Conservation (phyloP, 2,797 vertebrate genomes). For the Okamejei kenojei region DNA sequence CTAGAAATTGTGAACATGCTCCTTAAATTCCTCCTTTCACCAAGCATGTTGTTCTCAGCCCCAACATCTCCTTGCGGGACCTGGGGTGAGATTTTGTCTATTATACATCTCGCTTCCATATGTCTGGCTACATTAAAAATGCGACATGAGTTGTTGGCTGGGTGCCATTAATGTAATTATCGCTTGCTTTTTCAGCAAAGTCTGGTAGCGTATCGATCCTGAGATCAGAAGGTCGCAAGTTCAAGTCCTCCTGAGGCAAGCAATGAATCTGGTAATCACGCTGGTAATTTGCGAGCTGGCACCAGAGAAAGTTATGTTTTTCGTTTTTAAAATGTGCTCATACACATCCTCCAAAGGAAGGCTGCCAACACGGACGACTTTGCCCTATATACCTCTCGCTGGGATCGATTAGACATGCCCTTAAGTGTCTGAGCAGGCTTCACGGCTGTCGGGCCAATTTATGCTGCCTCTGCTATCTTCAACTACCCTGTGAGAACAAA, state of each 20-base stretch:
- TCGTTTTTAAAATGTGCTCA: neutral
- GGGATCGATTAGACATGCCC: neutral
- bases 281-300: neutral
- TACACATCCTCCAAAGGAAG: neutral
- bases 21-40: neutral
- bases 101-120: neutral
- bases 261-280: neutral
- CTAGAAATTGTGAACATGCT: neutral
- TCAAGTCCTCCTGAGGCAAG: neutral
- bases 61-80: neutral
- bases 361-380: neutral
- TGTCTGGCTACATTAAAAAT: neutral
- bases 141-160: neutral
- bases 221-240: neutral
- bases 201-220: no score
- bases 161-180: no score
- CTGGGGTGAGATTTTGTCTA: neutral
- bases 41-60: no score
- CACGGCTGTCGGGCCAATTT: neutral
- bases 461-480: neutral
- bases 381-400: neutral
- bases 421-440: neutral
- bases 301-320: neutral
- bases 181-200: no score
- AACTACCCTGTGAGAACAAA: neutral